phyloP scores from a whole-genome alignment of 2,888 invertebrate species.

The Agrochola lota region DNA sequence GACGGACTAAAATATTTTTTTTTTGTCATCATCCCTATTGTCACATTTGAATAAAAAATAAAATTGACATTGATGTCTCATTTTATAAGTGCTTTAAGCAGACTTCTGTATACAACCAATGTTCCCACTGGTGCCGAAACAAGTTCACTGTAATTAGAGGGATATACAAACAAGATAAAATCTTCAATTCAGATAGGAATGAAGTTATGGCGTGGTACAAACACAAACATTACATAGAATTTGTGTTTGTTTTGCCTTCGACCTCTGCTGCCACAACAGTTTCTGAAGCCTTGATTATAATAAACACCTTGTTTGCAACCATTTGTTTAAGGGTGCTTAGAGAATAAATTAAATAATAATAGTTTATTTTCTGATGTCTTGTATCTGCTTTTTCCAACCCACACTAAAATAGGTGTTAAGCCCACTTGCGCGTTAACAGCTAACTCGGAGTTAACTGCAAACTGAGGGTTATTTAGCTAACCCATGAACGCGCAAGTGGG shows the following conservation, averaged over 20 bases:
- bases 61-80: background rate
- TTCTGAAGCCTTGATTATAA: slow-evolving; percentile 11
- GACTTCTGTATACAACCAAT: background rate
- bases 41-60: background rate
- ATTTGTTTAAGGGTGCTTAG: background rate
- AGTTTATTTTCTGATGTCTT: background rate
- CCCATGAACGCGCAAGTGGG: too few relatives aligned
- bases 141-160: slow-evolving; percentile 5
- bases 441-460: too few relatives aligned
- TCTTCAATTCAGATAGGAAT: slow-evolving; percentile 38
- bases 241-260: slow-evolving; percentile 38
- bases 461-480: too few relatives aligned
- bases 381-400: background rate
- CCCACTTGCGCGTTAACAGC: too few relatives aligned
- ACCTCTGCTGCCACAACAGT: slow-evolving; percentile 19
- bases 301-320: background rate
- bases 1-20: too few relatives aligned
- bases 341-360: background rate
- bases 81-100: background rate
- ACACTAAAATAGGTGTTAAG: background rate
- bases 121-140: background rate
- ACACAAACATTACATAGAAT: slow-evolving; percentile 14
- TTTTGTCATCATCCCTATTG: too few relatives aligned
- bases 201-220: slow-evolving; percentile 20
- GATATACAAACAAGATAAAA: slow-evolving; percentile 29